Conservation (phyloP, 1,140 invertebrate genomes). For the Euschistus heros region DNA sequence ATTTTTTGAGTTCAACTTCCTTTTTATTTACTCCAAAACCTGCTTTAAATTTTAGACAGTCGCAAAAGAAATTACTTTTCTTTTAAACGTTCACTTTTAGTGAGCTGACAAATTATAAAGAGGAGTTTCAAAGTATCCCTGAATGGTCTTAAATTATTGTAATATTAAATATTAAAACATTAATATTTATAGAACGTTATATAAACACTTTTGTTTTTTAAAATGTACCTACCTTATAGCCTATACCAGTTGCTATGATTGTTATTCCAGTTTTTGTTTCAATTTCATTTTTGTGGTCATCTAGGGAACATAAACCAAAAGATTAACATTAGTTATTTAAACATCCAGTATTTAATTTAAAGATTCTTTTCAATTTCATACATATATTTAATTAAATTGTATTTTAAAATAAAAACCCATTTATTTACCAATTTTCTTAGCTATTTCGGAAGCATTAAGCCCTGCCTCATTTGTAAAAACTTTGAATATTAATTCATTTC, state of each 20-base stretch:
- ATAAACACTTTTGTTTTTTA: too few relatives aligned
- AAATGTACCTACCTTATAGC: slow-evolving; percentile 52
- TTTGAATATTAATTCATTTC: slow-evolving; percentile 71
- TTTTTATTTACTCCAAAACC: too few relatives aligned
- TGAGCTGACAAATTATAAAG: too few relatives aligned
- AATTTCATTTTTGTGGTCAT: slow-evolving; percentile 48
- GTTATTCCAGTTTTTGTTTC: slow-evolving; percentile 43
- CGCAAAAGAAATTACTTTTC: too few relatives aligned
- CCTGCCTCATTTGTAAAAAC: slow-evolving; percentile 56
- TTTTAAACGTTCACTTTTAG: too few relatives aligned
- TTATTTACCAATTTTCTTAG: slow-evolving; percentile 53
- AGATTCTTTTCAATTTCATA: background rate
- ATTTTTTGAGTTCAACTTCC: too few relatives aligned
- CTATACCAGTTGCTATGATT: slow-evolving; percentile 63
- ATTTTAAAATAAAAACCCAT: slow-evolving; percentile 17
- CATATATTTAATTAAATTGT: background rate
- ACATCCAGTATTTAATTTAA: background rate
- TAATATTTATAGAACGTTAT: too few relatives aligned
- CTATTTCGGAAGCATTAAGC: slow-evolving; percentile 60
- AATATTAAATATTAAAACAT: too few relatives aligned
- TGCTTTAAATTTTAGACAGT: too few relatives aligned
- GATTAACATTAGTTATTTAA: background rate
- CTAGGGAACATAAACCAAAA: slow-evolving; percentile 38
- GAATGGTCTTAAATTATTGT: too few relatives aligned
- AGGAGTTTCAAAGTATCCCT: too few relatives aligned